Conservation (phyloP, 2,113 vertebrate genomes). For the Gila orcuttii region DNA sequence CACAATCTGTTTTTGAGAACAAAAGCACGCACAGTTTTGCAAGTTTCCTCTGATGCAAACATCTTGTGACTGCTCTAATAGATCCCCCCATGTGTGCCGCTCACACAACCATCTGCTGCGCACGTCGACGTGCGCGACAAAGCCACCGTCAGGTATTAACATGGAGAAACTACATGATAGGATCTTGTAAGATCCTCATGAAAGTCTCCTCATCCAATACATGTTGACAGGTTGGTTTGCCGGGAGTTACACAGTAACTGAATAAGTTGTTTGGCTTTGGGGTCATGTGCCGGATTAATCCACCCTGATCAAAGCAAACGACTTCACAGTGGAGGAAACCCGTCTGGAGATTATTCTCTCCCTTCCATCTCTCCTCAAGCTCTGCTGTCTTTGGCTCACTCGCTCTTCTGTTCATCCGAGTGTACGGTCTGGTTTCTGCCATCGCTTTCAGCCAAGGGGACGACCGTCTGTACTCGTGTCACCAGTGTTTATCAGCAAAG, state of each 20-base stretch:
- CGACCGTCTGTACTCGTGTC: conserved; percentile 27
- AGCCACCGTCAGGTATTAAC: neutral
- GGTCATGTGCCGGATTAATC: conserved; percentile 26
- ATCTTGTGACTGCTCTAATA: conserved; percentile 25
- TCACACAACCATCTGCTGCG: conserved; percentile 1
- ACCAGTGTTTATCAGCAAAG: conserved; percentile 41
- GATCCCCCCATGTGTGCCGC: conserved; percentile 28
- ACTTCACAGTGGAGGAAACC: conserved; percentile 7
- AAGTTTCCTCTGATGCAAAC: conserved; percentile 8
- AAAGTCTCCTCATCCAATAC: neutral
- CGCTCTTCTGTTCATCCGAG: conserved; percentile 19
- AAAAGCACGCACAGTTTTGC: conserved; percentile 4
- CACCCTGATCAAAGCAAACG: neutral
- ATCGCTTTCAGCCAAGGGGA: conserved; percentile 17
- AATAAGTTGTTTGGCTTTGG: conserved; percentile 29
- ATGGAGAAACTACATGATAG: neutral
- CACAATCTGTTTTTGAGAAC: conserved; percentile 27
- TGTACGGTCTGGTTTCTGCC: conserved; percentile 25
- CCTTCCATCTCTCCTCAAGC: neutral
- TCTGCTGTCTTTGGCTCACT: neutral
- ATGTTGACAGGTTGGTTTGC: neutral
- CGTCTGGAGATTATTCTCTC: conserved; percentile 27
- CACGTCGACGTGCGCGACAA: neutral
- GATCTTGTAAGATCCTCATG: conserved; percentile 5
- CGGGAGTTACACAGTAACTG: neutral